Evolutionary conservation across 2,888 invertebrate genomes (phyloP).

Genomic region (Drosophila acutilabella): DNA sequence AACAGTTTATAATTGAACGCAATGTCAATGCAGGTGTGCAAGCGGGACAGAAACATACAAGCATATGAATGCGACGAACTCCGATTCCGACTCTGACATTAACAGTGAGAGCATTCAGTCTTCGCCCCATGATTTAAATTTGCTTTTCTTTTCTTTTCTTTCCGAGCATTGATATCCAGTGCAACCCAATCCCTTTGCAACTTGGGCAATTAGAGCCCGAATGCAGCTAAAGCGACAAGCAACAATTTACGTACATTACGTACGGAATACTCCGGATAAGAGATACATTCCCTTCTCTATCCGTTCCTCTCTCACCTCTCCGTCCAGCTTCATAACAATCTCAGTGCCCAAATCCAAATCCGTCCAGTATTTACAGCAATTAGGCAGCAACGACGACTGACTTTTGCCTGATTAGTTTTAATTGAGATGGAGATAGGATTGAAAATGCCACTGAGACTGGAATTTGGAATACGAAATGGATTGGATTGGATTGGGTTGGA

Average conservation of each 20-base stretch:
- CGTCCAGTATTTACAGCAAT: slow-evolving; percentile 58
- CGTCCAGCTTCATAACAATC: slow-evolving; percentile 20
- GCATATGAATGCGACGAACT: no score
- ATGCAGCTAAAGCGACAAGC: slow-evolving; percentile 29
- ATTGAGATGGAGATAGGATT: slow-evolving; percentile 57
- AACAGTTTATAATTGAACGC: no score
- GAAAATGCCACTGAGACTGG: slow-evolving; percentile 15
- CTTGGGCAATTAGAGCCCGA: slow-evolving; percentile 31
- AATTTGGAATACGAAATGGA: slow-evolving; percentile 6
- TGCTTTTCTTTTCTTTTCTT: not conserved
- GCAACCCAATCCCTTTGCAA: slow-evolving; percentile 12
- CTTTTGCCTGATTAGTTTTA: slow-evolving; percentile 68
- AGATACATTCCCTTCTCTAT: slow-evolving; percentile 2
- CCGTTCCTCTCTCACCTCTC: not conserved
- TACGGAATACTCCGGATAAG: slow-evolving; percentile 13
- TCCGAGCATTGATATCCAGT: not conserved
- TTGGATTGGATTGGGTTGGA: slow-evolving; percentile 4
- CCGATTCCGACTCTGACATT: no score
- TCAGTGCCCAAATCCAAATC: slow-evolving; percentile 15
- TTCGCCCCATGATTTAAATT: not conserved
- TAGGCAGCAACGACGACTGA: slow-evolving; percentile 35
- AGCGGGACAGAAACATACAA: no score
- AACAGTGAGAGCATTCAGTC: not conserved
- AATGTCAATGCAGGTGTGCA: no score
- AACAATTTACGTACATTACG: slow-evolving; percentile 37